A percentile compares a stretch with the other conserved stretches of the same genome.
Conservation (phyloP, 2,888 invertebrate genomes). For the Ectobius pallidus region DNA sequence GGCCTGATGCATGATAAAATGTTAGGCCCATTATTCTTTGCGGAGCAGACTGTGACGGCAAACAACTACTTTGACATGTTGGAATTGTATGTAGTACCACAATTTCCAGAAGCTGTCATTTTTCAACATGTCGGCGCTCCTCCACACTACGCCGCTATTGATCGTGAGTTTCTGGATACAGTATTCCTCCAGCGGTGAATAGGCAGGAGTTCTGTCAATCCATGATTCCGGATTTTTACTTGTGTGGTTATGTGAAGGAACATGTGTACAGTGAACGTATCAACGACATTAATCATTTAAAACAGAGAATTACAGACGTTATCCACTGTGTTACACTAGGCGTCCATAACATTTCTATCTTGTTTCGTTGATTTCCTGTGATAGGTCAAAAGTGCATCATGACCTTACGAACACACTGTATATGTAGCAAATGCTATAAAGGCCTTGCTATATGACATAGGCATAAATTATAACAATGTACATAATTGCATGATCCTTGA, state of each 20-base stretch:
- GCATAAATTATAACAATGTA: too few relatives aligned
- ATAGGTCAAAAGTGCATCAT: too few relatives aligned
- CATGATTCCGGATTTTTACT: neutral
- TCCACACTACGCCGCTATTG: neutral
- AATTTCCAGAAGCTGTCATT: conserved; percentile 10
- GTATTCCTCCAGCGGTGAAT: neutral
- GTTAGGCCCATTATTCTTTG: conserved; percentile 11
- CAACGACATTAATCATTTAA: neutral
- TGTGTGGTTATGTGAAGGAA: conserved; percentile 3
- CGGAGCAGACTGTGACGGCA: neutral
- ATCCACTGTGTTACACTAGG: neutral
- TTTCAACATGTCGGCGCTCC: conserved; percentile 9
- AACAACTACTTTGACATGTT: conserved; percentile 16
- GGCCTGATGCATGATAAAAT: conserved; percentile 18
- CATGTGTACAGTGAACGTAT: neutral
- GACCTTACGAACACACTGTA: too few relatives aligned
- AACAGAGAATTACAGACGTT: neutral
- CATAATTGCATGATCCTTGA: too few relatives aligned
- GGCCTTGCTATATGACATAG: too few relatives aligned
- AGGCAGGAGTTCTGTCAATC: neutral
- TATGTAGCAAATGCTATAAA: too few relatives aligned
- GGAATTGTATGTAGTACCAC: neutral
- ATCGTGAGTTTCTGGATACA: neutral
- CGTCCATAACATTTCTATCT: neutral
- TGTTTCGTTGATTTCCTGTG: too few relatives aligned